Evolutionary conservation across 2,888 invertebrate species (phyloP), one percentile per base, ranked within the genome.

Genomic region (Dusona sp.): DNA sequence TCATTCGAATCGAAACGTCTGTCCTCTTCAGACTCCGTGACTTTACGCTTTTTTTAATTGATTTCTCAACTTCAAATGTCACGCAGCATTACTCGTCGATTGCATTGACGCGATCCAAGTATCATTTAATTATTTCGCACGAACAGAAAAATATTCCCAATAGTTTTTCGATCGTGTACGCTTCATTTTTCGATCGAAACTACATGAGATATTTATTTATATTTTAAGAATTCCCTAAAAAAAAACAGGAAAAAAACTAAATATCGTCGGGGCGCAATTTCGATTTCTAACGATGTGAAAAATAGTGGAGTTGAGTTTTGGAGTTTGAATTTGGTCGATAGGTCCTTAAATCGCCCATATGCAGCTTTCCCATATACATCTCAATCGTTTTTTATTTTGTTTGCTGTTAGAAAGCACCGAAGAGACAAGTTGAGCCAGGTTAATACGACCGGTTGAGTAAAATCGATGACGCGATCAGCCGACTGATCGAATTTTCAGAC

Each of bases 401-500:
- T 48, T 65, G 61, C 51, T n/a, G 70, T 48, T 61, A n/a, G 33
- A 22, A 61, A 29, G 33, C 36, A 70, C 36, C 36, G 36, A 38
- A 25, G 72, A 79, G 36, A 57, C 72, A 72, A 86, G 84, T 90
- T 89, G 88, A 86, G 87, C 78, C 80, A 87, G 89, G 84, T 89
- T 86, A 86, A 86, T 87, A 81, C 70, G 74, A 48, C 72, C 67
- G 81, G 78, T 87, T 87, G 87, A 87, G 85, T 64, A 88, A 88
- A 89, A 83, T 38, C 65, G 88, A 89, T 88, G 87, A 89, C 88
- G 87, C 80, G 85, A 79, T 38, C 72, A 64, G 45, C 82, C 61
- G 70, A 73, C 83, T 61, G 83, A 78, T 84, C 73, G 73, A 81
- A 84, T 33, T 81, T 42, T 25, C 45, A 65, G 74, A 65, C 33